Evolutionary conservation across 2,113 vertebrate species (phyloP).

Genomic region (Taurulus bubalis): DNA sequence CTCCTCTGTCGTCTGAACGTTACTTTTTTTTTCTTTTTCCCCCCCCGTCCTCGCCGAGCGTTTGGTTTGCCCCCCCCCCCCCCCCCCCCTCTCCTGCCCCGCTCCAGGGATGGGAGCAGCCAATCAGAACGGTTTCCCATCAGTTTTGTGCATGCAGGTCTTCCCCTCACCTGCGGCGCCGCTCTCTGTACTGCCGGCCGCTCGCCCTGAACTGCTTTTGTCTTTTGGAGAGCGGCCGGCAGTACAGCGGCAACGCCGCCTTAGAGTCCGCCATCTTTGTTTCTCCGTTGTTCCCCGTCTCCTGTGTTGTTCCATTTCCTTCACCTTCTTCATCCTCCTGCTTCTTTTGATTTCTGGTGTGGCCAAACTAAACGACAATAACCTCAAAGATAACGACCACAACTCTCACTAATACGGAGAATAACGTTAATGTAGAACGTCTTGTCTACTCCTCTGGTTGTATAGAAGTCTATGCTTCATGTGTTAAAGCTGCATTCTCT

Average conservation of each 20-base stretch:
- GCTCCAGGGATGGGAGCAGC: constrained; percentile 91
- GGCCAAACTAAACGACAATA: constrained; percentile 4
- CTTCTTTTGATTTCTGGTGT: constrained; percentile 30
- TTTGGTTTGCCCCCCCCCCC: constrained; percentile 82
- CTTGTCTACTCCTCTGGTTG: too few species aligned
- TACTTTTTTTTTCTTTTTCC: constrained; percentile 60
- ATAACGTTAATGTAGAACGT: too few species aligned
- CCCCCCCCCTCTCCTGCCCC: constrained; percentile 86
- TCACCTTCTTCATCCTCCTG: constrained; percentile 30
- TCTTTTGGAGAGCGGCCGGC: constrained; percentile 73
- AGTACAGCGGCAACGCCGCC: constrained; percentile 78
- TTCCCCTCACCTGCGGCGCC: constrained; percentile 47
- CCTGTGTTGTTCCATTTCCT: constrained; percentile 34
- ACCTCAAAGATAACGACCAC: background rate
- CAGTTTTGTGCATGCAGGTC: constrained; percentile 98
- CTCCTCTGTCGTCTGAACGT: constrained; percentile 75
- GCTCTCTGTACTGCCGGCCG: constrained; percentile 75
- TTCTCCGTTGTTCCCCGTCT: constrained; percentile 2
- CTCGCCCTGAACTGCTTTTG: constrained; percentile 58
- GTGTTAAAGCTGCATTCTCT: too few species aligned
- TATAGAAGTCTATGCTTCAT: too few species aligned
- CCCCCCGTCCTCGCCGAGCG: constrained; percentile 74
- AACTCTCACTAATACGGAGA: background rate
- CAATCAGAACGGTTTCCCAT: constrained; percentile 94
- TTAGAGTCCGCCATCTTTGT: constrained; percentile 34